Evolutionary conservation across 2,113 vertebrate genomes (phyloP).

Genomic region (Pluvialis apricaria): DNA sequence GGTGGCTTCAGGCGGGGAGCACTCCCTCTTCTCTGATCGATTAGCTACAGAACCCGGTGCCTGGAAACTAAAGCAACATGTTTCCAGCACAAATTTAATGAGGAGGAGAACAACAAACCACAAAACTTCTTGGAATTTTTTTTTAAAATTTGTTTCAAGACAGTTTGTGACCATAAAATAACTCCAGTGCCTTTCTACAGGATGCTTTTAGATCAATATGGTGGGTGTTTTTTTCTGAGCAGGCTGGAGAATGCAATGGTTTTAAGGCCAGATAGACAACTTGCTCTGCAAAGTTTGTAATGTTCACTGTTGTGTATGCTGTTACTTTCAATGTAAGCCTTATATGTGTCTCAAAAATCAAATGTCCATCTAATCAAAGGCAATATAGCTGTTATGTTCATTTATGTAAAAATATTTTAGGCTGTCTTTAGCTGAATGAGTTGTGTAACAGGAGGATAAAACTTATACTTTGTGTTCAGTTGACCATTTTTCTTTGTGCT

Average conservation of each 20-base stretch:
- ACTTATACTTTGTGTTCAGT: not conserved
- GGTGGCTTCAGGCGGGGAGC: not conserved
- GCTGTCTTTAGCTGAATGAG: not conserved
- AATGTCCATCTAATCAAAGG: not conserved
- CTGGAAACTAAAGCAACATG: not conserved
- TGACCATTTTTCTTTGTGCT: rapidly evolving
- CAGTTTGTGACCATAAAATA: not conserved
- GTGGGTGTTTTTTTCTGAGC: too few relatives aligned
- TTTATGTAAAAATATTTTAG: rapidly evolving
- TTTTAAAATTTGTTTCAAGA: not conserved
- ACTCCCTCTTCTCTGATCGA: not conserved
- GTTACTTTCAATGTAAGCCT: not conserved
- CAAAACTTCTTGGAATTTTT: not conserved
- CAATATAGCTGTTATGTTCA: not conserved
- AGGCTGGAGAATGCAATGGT: too few relatives aligned
- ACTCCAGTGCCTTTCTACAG: not conserved
- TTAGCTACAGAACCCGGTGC: not conserved
- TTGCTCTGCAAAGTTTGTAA: not conserved
- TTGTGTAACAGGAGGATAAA: not conserved
- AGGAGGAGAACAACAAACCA: not conserved
- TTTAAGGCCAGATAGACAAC: not conserved
- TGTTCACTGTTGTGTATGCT: rapidly evolving
- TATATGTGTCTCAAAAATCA: not conserved
- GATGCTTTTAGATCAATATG: not conserved
- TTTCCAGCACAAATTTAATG: not conserved